Conservation (phyloP, 2,888 invertebrate species). For the Thysanoteuthis rhombus region DNA sequence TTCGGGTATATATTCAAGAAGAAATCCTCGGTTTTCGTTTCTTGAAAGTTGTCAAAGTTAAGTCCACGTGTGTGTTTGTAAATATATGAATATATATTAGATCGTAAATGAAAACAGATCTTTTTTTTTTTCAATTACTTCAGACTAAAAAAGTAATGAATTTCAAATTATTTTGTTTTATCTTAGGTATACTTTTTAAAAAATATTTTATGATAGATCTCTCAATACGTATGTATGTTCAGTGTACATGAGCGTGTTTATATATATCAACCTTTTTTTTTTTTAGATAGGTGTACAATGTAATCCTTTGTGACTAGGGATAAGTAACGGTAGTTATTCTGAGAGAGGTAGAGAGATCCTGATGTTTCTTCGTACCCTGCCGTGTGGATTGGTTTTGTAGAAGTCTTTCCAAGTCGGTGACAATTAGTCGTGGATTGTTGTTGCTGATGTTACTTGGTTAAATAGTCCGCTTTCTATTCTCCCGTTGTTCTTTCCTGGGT, state of each 20-base stretch:
- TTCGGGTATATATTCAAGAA: neutral
- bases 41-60: neutral
- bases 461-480: neutral
- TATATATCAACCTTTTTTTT: neutral
- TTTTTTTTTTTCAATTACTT: too few relatives aligned
- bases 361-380: neutral
- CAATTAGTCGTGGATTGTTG: neutral
- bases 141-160: neutral
- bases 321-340: neutral
- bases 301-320: neutral
- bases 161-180: neutral
- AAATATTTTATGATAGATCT: neutral
- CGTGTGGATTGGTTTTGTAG: neutral
- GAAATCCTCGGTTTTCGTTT: neutral
- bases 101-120: neutral
- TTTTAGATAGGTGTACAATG: neutral
- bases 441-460: neutral
- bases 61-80: neutral
- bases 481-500: neutral
- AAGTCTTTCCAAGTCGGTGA: neutral
- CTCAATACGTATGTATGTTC: neutral
- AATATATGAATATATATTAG: neutral
- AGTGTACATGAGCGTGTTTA: neutral
- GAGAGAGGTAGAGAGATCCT: neutral
- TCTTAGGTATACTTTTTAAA: too few relatives aligned